Evolutionary conservation across 92 coral and sea anemone genomes (phyloP).

Genomic region (Paragorgia papillata): DNA sequence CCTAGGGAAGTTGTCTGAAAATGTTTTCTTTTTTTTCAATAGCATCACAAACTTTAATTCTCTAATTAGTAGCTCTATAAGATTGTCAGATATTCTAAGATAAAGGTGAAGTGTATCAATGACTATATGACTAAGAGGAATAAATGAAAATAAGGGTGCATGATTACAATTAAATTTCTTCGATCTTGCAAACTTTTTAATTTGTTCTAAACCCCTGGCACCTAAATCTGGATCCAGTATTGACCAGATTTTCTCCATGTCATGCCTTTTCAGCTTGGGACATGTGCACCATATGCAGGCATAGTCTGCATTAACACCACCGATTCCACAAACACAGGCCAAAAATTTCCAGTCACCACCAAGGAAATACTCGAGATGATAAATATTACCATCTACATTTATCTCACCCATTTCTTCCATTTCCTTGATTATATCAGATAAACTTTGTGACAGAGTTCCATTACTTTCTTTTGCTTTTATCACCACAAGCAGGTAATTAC

Average conservation of each 20-base stretch:
- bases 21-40: conserved; percentile 36
- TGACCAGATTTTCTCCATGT: conserved; percentile 47
- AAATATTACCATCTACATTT: neutral
- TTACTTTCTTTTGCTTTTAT: conserved; percentile 46
- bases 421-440: conserved; percentile 36
- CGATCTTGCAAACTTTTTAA: conserved; percentile 26
- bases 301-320: neutral
- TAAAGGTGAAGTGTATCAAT: conserved; percentile 49
- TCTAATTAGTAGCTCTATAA: conserved; percentile 57
- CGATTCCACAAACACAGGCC: conserved; percentile 16
- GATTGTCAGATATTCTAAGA: conserved; percentile 16
- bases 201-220: conserved; percentile 48
- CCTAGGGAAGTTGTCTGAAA: conserved; percentile 1
- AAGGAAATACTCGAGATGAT: neutral
- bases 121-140: conserved; percentile 55
- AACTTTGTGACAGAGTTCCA: conserved; percentile 50
- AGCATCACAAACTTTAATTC: conserved; percentile 46
- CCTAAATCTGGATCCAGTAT: conserved; percentile 37
- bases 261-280: neutral
- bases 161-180: conserved; percentile 41
- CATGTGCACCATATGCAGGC: conserved; percentile 22
- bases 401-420: conserved; percentile 14
- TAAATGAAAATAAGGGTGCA: conserved; percentile 40
- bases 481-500: conserved; percentile 22
- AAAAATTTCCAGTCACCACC: conserved; percentile 17